Evolutionary conservation across 2,113 vertebrate species (phyloP), one percentile per base, ranked within the genome.

Genomic region (Rutilus rutilus): DNA sequence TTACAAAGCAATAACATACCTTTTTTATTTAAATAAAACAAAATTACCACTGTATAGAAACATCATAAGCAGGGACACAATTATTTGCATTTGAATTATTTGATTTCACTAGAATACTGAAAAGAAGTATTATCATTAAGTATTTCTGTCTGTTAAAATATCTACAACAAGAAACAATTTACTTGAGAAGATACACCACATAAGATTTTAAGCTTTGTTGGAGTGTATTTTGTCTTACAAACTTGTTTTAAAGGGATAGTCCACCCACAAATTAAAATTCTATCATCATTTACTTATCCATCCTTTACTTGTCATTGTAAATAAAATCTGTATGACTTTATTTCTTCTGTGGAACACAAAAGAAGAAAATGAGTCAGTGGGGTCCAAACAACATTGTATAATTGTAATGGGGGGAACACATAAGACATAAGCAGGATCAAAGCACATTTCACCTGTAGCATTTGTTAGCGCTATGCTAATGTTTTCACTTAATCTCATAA

Each of bases 401-500:
- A 65, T 19, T 8, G 14, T 25, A 19, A 1, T 33, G 27, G 9
- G 36, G 19, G 9, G 23, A 39, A 71, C 6, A 27, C 10, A 64
- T 17, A 19, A 15, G 14, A 73, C 36, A 73, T n/a, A 2, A 42
- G 21, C 21, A n/a, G n/a, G 19, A 23, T 45, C 23, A 47, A 25
- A 74, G 11, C 11, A 3, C 2, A 45, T 69, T 65, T 69, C 8
- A 69, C 36, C 65, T 39, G 64, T 33, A 71, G 5, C 36, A 73
- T 73, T 73, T 21, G n/a, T 50, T 47, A 47, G 5, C 71, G 15
- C 39, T 75, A 47, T 25, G 71, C 42, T 50, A 47, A 75, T 75
- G 39, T 50, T 75, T 75, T 75, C n/a, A 25, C 12, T 47, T 75
- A 75, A 47, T 47, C 71, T 47, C 42, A 47, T 75, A 47, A 47